These are phyloP conservation scores for Neodiprion lecontei DNA, from an alignment of 1,140 invertebrate genomes.

Conservation along the genomic window DNA sequence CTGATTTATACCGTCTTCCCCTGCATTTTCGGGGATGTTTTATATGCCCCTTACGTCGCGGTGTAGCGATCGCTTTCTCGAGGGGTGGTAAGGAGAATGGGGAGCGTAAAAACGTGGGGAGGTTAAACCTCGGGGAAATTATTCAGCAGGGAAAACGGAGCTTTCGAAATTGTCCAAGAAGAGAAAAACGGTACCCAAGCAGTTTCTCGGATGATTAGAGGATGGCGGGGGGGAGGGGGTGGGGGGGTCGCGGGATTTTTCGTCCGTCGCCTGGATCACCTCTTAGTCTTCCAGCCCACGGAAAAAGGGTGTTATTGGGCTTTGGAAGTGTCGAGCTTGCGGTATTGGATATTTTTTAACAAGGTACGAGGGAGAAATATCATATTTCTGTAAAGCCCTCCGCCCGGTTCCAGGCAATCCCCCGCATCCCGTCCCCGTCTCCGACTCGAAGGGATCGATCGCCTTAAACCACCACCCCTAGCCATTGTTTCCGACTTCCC, in stretches of 20 bases:
- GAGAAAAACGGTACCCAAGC: neutral
- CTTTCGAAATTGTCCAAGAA: too few relatives aligned
- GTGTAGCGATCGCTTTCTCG: conserved; percentile 8
- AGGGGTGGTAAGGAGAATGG: neutral
- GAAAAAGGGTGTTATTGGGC: neutral
- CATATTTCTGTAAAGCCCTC: conserved; percentile 50
- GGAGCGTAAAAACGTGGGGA: neutral
- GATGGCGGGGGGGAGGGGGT: neutral
- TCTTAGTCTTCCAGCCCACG: too few relatives aligned
- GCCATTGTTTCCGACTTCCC: conserved; percentile 51
- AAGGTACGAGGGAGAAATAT: conserved; percentile 47
- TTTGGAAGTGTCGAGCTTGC: conserved; percentile 33
- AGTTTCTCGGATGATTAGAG: too few relatives aligned
- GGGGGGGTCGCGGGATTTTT: neutral
- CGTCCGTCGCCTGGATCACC: too few relatives aligned
- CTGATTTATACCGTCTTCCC: neutral
- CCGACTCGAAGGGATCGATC: conserved; percentile 39
- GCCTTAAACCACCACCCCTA: conserved; percentile 43
- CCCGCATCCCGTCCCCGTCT: conserved; percentile 15
- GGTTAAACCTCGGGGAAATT: neutral
- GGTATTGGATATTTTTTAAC: conserved; percentile 54
- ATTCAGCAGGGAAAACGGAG: too few relatives aligned
- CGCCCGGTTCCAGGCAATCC: conserved; percentile 7
- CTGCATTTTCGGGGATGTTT: neutral
- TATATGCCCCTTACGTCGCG: neutral